phyloP scores from a whole-genome alignment of 1,140 invertebrate genomes.

The Diachasma alloeum region DNA sequence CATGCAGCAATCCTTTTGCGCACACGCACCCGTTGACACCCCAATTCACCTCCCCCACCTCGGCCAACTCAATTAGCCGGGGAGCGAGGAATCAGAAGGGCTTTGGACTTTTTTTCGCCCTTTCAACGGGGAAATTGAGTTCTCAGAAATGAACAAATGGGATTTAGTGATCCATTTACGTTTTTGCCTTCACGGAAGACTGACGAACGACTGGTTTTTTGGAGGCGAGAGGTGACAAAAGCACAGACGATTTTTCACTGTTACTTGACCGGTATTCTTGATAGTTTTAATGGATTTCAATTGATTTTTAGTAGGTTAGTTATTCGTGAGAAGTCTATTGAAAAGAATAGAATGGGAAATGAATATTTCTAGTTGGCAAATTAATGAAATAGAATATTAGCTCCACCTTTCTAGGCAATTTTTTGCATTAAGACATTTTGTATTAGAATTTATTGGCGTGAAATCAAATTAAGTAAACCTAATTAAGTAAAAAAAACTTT shows the following conservation, averaged over 20 bases:
- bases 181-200: too few species aligned
- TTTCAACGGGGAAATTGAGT: background rate
- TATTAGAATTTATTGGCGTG: too few species aligned
- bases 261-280: background rate
- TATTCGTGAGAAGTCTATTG: too few species aligned
- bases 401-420: too few species aligned
- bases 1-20: slow-evolving; percentile 42
- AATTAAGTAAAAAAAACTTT: too few species aligned
- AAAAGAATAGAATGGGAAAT: too few species aligned
- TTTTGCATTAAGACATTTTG: too few species aligned
- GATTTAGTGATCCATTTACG: background rate
- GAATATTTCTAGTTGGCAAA: too few species aligned
- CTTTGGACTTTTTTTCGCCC: background rate
- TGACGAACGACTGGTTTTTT: background rate
- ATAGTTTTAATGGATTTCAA: background rate
- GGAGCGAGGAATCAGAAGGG: too few species aligned
- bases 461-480: too few species aligned
- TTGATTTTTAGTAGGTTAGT: too few species aligned
- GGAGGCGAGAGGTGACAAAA: background rate
- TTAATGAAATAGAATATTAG: too few species aligned
- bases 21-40: background rate
- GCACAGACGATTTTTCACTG: background rate
- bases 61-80: background rate
- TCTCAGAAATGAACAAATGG: background rate
- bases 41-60: background rate